Conservation (phyloP, 2,113 vertebrate species). For the Myiozetetes cayanensis region DNA sequence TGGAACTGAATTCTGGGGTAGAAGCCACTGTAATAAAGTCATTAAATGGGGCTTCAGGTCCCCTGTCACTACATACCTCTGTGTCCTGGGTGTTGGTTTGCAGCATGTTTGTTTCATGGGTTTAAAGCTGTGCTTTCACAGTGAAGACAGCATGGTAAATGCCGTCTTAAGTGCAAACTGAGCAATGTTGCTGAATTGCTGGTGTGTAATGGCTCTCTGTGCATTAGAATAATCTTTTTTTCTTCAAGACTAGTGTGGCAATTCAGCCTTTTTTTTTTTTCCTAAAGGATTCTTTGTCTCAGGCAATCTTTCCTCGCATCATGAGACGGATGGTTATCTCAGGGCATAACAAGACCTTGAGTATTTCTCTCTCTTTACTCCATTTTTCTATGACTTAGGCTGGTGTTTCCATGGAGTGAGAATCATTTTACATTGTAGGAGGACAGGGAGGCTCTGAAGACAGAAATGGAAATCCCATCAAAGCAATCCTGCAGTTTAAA, state of each 20-base stretch:
- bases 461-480: slow-evolving; percentile 17
- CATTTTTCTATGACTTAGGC: slow-evolving; percentile 10
- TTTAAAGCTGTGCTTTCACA: neutral
- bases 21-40: neutral
- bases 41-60: accelerated
- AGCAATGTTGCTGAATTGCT: neutral
- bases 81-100: neutral
- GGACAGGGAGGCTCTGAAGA: slow-evolving; percentile 1
- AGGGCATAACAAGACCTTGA: slow-evolving; percentile 26
- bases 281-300: slow-evolving; percentile 51
- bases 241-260: slow-evolving; percentile 38
- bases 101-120: neutral
- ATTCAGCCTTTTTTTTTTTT: neutral
- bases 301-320: slow-evolving; percentile 23
- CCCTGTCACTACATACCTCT: neutral
- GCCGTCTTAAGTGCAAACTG: neutral
- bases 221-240: slow-evolving; percentile 47
- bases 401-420: neutral
- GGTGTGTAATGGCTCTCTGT: slow-evolving; percentile 7
- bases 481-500: neutral
- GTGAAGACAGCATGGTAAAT: neutral
- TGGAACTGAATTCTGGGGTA: neutral
- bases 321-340: slow-evolving; percentile 51
- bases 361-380: slow-evolving; percentile 31
- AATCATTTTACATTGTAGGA: neutral